Conservation (phyloP, 2,113 vertebrate genomes). For the Carassius carassius region DNA sequence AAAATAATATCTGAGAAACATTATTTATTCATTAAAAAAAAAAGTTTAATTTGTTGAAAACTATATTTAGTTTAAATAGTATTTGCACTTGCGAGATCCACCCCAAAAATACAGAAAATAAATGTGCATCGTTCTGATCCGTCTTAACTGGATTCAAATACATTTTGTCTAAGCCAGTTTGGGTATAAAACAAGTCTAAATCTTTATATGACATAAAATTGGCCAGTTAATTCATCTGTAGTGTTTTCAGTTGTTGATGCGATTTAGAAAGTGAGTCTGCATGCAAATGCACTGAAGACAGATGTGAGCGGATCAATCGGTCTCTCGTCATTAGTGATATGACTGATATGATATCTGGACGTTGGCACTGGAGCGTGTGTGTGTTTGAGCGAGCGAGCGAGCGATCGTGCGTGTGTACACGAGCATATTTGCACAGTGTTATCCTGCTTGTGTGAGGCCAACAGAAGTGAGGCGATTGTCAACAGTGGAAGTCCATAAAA, state of each 20-base stretch:
- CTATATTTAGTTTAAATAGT: no score
- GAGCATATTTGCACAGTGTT: conserved; percentile 80
- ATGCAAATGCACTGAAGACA: not conserved
- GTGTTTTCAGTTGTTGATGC: no score
- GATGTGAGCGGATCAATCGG: not conserved
- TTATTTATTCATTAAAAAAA: no score
- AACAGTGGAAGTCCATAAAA: conserved; percentile 83
- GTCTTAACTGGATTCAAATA: no score
- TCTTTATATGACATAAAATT: not conserved
- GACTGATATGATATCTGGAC: not conserved
- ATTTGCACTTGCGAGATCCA: no score
- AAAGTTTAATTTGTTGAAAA: no score
- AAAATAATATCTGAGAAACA: no score
- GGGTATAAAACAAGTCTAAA: not conserved
- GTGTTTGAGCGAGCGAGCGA: conserved; percentile 52
- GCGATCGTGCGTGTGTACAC: conserved; percentile 70
- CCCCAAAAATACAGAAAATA: no score
- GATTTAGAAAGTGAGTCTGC: not conserved
- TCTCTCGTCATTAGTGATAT: conserved; percentile 2
- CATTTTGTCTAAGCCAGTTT: no score
- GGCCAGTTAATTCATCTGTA: not conserved
- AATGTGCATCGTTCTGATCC: no score
- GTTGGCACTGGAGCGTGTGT: conserved; percentile 36
- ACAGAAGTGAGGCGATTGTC: conserved; percentile 76
- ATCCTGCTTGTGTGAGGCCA: conserved; percentile 77